phyloP scores from a whole-genome alignment of 2,113 vertebrate genomes.

The Oxyruncus cristatus region DNA sequence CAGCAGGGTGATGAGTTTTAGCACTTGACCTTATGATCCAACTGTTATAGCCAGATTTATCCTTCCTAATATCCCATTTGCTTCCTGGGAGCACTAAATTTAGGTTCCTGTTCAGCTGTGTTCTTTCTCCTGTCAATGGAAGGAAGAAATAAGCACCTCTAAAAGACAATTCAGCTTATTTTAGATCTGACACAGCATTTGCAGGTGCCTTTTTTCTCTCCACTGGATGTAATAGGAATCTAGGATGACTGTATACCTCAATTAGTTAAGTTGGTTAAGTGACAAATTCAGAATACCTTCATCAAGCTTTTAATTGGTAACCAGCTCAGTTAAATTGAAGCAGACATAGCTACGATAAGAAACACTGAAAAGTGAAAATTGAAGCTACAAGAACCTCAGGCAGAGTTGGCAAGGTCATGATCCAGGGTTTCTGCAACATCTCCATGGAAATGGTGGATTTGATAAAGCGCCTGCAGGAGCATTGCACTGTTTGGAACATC shows the following conservation, averaged over 20 bases:
- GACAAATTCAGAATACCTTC: neutral
- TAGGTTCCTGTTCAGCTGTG: constrained; percentile 29
- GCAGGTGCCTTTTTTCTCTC: constrained; percentile 2
- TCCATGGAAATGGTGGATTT: neutral
- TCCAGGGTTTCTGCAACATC: neutral
- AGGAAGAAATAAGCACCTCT: constrained; percentile 46
- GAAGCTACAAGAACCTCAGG: neutral
- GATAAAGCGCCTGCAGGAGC: neutral
- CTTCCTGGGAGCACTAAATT: constrained; percentile 52
- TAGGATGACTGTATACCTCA: neutral
- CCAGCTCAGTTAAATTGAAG: neutral
- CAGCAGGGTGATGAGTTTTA: constrained; percentile 34
- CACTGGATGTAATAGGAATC: neutral
- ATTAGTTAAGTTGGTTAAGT: neutral
- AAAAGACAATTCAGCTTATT: constrained; percentile 62
- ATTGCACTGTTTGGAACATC: neutral
- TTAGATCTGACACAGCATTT: constrained; percentile 54
- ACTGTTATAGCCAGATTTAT: constrained; percentile 43
- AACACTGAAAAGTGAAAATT: neutral
- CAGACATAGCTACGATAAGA: neutral
- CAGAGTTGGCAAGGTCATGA: neutral
- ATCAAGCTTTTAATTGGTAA: neutral
- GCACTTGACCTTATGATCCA: constrained; percentile 43
- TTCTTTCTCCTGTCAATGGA: constrained; percentile 42
- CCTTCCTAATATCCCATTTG: constrained; percentile 33